Base-by-base conservation (phyloP, 2,797 vertebrate genomes). In the Sebastiscus tertius region DNA sequence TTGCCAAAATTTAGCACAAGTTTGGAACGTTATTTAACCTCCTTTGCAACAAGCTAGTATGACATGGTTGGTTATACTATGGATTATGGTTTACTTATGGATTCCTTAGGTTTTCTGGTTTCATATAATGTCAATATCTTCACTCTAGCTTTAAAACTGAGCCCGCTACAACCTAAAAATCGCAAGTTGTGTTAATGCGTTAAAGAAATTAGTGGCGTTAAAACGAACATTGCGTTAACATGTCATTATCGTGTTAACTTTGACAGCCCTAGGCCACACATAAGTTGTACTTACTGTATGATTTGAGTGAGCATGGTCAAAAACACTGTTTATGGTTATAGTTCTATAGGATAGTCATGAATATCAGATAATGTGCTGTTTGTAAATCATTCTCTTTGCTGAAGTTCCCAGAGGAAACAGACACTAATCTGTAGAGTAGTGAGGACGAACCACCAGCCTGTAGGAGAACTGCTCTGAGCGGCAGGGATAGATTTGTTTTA, bases 391-490 rank as follows among this genome's bases (percentile, higher is more conserved):
- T 22, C 13, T 77, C 16, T 52, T 52, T 58, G 7, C 67, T 20
- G 6, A 34, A 33, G 18, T 24, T 75, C 64, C 9, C 14, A n/a
- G 7, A 62, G 20, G 18, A 22, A 67, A 63, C n/a, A 52, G 20
- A 54, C 42, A 26, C 72, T 83, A 78, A 52, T 71, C 39, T 56
- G 54, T 68, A 8, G 36, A 59, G 73, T 75, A 89, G 5, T 81
- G 59, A 79, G 90, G 85, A 31, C 55, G 8, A 5, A 90, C 63
- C 65, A 89, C 88, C 62, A 87, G 71, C 46, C 70, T 55, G 67
- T 79, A 89, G 29, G 77, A 68, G 33, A 81, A 72, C 61, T 14
- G 5, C 8, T 72, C 24, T 61, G 81, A 87, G 26, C 12, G 54
- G 42, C 90, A 90, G 20, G 86, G 56, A 68, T 75, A 79, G n/a